phyloP scores from a whole-genome alignment of 2,888 invertebrate genomes.

The Aspidiotus rigidus region DNA sequence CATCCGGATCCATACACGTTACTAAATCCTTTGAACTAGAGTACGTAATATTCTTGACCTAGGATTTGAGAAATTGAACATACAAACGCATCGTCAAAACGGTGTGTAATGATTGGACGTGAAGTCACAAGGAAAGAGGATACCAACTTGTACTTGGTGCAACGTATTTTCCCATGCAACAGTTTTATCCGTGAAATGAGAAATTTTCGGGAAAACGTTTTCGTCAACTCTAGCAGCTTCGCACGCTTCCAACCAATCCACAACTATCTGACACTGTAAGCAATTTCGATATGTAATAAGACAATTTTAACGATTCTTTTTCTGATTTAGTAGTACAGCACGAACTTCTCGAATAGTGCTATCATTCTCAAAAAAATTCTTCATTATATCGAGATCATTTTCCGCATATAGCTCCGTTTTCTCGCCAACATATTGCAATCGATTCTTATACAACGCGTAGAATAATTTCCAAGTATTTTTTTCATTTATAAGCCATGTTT shows the following conservation, averaged over 20 bases:
- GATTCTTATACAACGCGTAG: conserved; percentile 71
- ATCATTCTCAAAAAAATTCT: conserved; percentile 52
- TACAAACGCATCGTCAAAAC: background rate
- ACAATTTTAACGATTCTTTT: background rate
- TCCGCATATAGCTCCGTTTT: conserved; percentile 41
- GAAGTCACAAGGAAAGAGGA: background rate
- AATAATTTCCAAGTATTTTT: conserved; percentile 81
- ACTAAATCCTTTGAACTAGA: conserved; percentile 50
- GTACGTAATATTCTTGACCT: conserved; percentile 19
- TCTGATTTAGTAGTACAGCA: background rate
- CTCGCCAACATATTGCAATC: conserved; percentile 45
- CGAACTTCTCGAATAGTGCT: conserved; percentile 45
- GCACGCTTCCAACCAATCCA: conserved; percentile 86
- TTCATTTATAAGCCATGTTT: conserved; percentile 58
- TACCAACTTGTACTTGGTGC: conserved; percentile 55
- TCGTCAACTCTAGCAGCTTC: conserved; percentile 51
- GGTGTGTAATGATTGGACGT: background rate
- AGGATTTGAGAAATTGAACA: background rate
- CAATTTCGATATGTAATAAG: background rate
- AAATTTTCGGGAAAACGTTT: conserved; percentile 46
- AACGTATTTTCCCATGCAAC: conserved; percentile 88
- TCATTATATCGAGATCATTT: conserved; percentile 54
- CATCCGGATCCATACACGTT: conserved; percentile 78
- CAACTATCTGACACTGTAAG: conserved; percentile 62
- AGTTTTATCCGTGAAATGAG: conserved; percentile 70